Percentiles rank a stretch among this genome's conserved stretches.
Evolutionary conservation across 2,113 vertebrate species (phyloP).

Genomic region (Gnathonemus longibarbis): DNA sequence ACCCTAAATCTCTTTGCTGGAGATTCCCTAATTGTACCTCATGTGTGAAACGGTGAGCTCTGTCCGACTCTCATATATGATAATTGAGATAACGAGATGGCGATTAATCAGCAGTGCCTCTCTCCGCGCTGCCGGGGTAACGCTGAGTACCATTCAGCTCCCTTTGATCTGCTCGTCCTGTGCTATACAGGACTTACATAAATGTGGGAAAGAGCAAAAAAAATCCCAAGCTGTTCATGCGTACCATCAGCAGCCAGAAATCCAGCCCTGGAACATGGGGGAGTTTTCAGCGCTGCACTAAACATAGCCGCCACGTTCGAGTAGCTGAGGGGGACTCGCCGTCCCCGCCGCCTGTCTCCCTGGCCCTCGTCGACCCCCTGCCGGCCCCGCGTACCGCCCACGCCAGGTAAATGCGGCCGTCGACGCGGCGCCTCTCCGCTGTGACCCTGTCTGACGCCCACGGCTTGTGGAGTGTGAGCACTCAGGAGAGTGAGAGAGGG

Average conservation of each 20-base stretch:
- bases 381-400: not conserved
- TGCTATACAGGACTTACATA: constrained; percentile 7
- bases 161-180: not conserved
- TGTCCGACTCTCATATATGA: not conserved
- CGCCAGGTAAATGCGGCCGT: not conserved
- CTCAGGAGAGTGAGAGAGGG: not conserved
- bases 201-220: not conserved
- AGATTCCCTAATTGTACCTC: not conserved
- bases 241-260: not conserved
- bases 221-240: not conserved
- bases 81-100: not conserved
- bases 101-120: not conserved
- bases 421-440: not conserved
- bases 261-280: not conserved
- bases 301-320: constrained; percentile 7
- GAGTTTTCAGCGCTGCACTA: not conserved
- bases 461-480: not conserved
- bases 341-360: not conserved
- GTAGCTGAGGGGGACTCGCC: not conserved
- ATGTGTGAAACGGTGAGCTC: not conserved
- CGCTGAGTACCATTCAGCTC: not conserved
- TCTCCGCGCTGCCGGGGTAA: not conserved
- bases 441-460: not conserved
- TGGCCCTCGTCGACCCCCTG: not conserved
- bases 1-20: not conserved